These are phyloP conservation scores for Syngnathus scovelli DNA, from an alignment of 2,113 vertebrate species.

Conservation along the genomic window DNA sequence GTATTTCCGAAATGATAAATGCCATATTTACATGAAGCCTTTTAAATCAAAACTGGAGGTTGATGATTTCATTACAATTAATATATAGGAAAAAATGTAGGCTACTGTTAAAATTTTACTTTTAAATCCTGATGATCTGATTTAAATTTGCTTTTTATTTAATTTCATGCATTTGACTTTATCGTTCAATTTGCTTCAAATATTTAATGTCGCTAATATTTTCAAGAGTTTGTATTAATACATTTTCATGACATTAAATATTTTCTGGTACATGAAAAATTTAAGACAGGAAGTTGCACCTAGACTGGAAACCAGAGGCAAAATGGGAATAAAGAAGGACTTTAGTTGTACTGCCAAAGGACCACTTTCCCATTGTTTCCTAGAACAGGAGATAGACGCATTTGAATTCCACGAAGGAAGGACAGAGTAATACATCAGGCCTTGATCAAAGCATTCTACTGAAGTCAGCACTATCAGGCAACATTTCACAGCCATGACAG, in stretches of 20 bases:
- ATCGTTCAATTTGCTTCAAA: too few relatives aligned
- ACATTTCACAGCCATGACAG: slow-evolving; percentile 59
- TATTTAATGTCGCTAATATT: background rate
- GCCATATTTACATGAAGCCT: background rate
- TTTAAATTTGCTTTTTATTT: too few relatives aligned
- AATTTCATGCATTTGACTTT: too few relatives aligned
- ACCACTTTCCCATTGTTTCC: slow-evolving; percentile 34
- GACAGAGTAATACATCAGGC: slow-evolving; percentile 65
- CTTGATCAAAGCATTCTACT: slow-evolving; percentile 61
- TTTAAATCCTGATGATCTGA: too few relatives aligned
- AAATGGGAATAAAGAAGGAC: slow-evolving; percentile 26
- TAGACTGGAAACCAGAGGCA: slow-evolving; percentile 22
- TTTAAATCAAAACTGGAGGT: background rate
- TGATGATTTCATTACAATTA: background rate
- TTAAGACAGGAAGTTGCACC: background rate
- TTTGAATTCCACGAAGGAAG: slow-evolving; percentile 62
- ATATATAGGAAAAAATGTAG: too few relatives aligned
- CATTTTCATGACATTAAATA: background rate
- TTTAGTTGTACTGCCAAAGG: slow-evolving; percentile 38
- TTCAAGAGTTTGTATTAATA: background rate
- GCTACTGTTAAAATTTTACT: too few relatives aligned
- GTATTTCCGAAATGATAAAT: too few relatives aligned
- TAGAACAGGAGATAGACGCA: slow-evolving; percentile 54
- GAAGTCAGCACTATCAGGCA: slow-evolving; percentile 66
- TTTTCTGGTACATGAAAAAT: background rate